Base-by-base conservation (phyloP, 2,797 vertebrate species). In the Arrhamphus sclerolepis region DNA sequence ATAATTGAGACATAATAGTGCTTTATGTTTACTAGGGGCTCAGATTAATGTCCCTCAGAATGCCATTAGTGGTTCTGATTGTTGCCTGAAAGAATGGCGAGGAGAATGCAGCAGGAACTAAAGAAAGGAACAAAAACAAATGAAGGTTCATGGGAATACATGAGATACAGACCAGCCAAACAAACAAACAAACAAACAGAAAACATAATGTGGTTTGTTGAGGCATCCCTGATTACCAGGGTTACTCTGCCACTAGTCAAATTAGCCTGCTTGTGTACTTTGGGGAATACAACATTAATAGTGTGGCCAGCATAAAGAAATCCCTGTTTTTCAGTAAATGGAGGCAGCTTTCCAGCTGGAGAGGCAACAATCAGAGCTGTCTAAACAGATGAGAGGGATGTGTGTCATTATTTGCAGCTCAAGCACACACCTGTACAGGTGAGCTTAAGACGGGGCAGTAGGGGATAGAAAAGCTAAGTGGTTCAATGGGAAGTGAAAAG, bases 21-120 rank as follows among this genome's bases (percentile, higher is more conserved):
- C 62, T 69, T 82, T 46, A 59, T 79, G 78, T 80, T 81, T 85
- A 82, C 68, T 81, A 55, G 72, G 53, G 56, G 70, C 62, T 72
- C 20, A 70, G 86, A 85, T 75, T 69, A 78, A 80, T 78, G 80
- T 78, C 63, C 69, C 17, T 2, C 52, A 74, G 62, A 65, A 77
- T 43, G 61, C 77, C 62, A 78, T 83, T 82, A 78, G 76, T 60
- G 73, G 82, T 80, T 50, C 65, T 61, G 78, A 81, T 75, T 62
- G 66, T 62, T 69, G 71, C 56, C 50, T 66, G 43, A 54, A 47
- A 74, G 68, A 67, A 49, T 52, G 75, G 56, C 47, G n/a, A 44
- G 52, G 49, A 74, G 60, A 65, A 40, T n/a, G 49, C 60, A 62
- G 61, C 44, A 56, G 59, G 41, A 57, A 34, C 43, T 34, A 63